Percentiles rank a stretch among this genome's conserved stretches.
These are phyloP conservation scores for Syngnathus typhle DNA, from an alignment of 2,113 vertebrate species.

Conservation along the genomic window DNA sequence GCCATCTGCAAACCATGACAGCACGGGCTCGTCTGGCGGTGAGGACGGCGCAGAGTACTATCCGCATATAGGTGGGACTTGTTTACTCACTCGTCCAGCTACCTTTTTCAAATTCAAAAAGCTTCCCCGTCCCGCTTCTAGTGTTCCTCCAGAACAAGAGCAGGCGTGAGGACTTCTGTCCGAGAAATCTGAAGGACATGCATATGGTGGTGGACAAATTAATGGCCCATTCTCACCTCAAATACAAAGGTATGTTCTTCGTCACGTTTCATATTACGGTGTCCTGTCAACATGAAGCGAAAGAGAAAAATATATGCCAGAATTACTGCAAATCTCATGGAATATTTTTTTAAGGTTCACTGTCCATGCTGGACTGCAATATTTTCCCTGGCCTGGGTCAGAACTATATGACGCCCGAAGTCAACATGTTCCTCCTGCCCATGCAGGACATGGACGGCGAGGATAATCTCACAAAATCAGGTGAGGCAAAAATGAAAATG, in stretches of 20 bases:
- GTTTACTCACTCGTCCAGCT: no score
- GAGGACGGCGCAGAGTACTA: constrained; percentile 87
- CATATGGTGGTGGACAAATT: constrained; percentile 80
- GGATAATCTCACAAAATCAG: constrained; percentile 74
- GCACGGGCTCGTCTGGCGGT: constrained; percentile 72
- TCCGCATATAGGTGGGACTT: constrained; percentile 57
- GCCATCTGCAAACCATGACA: constrained; percentile 83
- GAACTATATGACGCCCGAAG: constrained; percentile 78
- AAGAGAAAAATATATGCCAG: not conserved
- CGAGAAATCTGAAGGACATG: constrained; percentile 82
- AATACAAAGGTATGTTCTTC: constrained; percentile 76
- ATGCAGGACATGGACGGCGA: constrained; percentile 78
- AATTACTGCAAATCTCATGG: not conserved
- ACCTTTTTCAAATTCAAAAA: not conserved
- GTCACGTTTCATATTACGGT: not conserved
- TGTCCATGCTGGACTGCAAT: constrained; percentile 88
- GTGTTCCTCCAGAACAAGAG: constrained; percentile 89
- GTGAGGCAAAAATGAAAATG: constrained; percentile 39
- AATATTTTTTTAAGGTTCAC: constrained; percentile 63
- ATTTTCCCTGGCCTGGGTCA: constrained; percentile 80
- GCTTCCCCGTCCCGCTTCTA: constrained; percentile 25
- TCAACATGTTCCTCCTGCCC: constrained; percentile 85
- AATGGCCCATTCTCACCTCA: constrained; percentile 86
- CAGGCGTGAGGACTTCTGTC: constrained; percentile 83
- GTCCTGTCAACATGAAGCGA: not conserved